Percentiles rank a stretch among this genome's conserved stretches.
Conservation (phyloP, 2,797 vertebrate species). For the Chanos chanos region DNA sequence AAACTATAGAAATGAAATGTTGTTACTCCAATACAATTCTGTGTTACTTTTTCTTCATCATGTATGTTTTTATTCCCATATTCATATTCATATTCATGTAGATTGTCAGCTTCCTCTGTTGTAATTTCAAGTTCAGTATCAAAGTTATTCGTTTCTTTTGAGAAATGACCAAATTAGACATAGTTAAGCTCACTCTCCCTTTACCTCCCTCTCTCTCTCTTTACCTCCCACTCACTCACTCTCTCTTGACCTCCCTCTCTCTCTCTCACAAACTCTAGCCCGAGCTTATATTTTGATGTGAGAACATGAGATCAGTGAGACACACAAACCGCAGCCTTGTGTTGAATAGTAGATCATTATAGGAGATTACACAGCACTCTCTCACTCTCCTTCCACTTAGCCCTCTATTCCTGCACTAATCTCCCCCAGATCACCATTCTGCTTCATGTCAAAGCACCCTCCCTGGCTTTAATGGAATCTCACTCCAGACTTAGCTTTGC, state of each 20-base stretch:
- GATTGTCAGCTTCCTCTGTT: too few species aligned
- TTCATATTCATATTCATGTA: too few species aligned
- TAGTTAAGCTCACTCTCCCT: too few species aligned
- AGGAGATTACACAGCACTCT: conserved; percentile 38
- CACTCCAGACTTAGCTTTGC: conserved; percentile 25
- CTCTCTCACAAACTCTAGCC: conserved; percentile 5
- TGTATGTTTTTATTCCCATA: background rate
- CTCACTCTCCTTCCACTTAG: conserved; percentile 28
- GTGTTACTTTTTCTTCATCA: too few species aligned
- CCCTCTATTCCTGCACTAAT: conserved; percentile 24
- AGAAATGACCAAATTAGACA: too few species aligned
- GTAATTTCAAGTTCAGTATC: too few species aligned
- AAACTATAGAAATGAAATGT: too few species aligned
- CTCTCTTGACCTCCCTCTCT: background rate
- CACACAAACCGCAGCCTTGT: conserved; percentile 30
- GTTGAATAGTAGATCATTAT: conserved; percentile 48
- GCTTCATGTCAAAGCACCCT: conserved; percentile 37
- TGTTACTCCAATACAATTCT: too few species aligned
- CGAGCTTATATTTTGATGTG: conserved; percentile 8
- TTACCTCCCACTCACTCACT: background rate
- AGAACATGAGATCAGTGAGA: conserved; percentile 21
- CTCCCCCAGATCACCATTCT: conserved; percentile 25
- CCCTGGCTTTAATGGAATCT: conserved; percentile 25
- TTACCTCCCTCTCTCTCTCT: background rate
- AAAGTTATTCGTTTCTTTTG: too few species aligned